Conservation (phyloP, 2,888 invertebrate genomes). For the Octodonta nipae region DNA sequence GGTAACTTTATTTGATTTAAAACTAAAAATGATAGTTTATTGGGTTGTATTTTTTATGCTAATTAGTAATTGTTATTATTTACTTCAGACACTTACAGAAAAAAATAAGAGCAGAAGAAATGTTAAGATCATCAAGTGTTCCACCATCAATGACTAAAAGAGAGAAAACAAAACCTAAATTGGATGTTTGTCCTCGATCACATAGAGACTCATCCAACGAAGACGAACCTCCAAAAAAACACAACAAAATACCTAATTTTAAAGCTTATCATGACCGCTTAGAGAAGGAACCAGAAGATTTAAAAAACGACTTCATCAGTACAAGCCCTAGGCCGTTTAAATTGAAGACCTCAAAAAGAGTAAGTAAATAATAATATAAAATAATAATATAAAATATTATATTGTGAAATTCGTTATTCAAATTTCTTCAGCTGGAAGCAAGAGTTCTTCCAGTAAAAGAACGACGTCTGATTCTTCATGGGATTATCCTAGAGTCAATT, state of each 20-base stretch:
- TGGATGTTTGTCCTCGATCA: slow-evolving; percentile 27
- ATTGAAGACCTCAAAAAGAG: slow-evolving; percentile 37
- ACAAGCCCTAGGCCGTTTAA: slow-evolving; percentile 33
- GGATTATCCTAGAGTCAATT: slow-evolving; percentile 37
- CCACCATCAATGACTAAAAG: slow-evolving; percentile 57
- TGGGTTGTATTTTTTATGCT: slow-evolving; percentile 1
- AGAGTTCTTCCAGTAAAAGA: slow-evolving; percentile 25
- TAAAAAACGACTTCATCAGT: slow-evolving; percentile 35
- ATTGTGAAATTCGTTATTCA: too few species aligned
- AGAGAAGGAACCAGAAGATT: slow-evolving; percentile 29
- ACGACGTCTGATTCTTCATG: slow-evolving; percentile 30
- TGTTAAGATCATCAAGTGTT: slow-evolving; percentile 49
- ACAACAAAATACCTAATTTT: slow-evolving; percentile 23
- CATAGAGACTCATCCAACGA: slow-evolving; percentile 9
- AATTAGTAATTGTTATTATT: too few species aligned
- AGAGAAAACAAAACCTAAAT: slow-evolving; percentile 34
- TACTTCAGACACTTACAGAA: slow-evolving; percentile 56
- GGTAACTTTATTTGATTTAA: too few species aligned
- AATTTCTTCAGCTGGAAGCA: slow-evolving; percentile 25
- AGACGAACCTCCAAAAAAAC: slow-evolving; percentile 14
- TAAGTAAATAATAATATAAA: too few species aligned
- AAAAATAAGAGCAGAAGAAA: slow-evolving; percentile 55
- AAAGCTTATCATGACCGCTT: slow-evolving; percentile 33
- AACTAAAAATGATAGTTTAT: background rate
- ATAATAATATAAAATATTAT: too few species aligned